Percentiles rank a stretch among this genome's conserved stretches.
Conservation (phyloP, 2,888 invertebrate species). For the Hoplodrina ambigua region DNA sequence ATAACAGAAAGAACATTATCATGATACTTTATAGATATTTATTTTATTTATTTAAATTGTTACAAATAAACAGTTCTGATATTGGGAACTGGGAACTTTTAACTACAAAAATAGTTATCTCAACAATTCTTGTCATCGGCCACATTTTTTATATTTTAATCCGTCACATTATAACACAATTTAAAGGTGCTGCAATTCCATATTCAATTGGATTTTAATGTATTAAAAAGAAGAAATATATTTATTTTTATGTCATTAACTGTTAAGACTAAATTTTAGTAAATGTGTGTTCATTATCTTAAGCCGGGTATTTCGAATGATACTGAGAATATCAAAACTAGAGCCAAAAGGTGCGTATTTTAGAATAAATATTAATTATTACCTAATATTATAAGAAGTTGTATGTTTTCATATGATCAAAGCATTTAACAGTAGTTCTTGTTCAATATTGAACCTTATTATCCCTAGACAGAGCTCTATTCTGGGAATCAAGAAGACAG, state of each 20-base stretch:
- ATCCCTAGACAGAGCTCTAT: conserved; percentile 7
- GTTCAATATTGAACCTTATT: conserved; percentile 16
- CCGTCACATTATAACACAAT: background rate
- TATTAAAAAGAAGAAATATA: no score
- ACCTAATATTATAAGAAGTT: background rate
- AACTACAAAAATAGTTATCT: background rate
- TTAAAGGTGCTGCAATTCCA: background rate
- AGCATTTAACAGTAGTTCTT: background rate
- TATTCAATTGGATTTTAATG: background rate
- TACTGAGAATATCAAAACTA: background rate
- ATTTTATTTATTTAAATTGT: no score
- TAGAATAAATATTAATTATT: no score
- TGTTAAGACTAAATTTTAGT: no score
- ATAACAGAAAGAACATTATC: no score
- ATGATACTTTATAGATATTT: no score
- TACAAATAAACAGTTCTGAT: no score
- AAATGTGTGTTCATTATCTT: conserved; percentile 10
- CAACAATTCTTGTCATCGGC: background rate
- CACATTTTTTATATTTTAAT: background rate
- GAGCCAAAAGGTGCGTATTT: conserved; percentile 6
- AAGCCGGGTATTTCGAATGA: background rate
- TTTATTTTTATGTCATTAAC: no score
- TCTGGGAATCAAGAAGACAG: background rate
- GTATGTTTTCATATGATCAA: background rate
- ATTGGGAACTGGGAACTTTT: background rate